phyloP scores from a whole-genome alignment of 1,140 invertebrate genomes.

The Brachionus koreanus region DNA sequence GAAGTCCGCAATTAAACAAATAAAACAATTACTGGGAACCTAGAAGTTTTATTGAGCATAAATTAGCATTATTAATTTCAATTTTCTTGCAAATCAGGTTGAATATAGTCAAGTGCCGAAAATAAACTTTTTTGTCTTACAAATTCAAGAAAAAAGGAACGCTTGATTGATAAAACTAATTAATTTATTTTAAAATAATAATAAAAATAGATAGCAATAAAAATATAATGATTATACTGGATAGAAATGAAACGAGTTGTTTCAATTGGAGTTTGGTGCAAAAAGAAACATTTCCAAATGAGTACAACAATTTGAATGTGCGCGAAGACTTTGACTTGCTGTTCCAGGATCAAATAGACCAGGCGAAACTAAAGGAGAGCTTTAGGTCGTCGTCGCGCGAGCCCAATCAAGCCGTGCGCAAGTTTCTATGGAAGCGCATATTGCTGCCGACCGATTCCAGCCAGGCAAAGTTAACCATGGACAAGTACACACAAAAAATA shows the following conservation, averaged over 20 bases:
- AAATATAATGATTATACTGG: neutral
- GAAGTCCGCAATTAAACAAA: neutral
- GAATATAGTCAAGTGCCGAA: neutral
- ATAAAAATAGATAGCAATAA: neutral
- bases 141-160: neutral
- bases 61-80: neutral
- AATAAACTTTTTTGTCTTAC: neutral
- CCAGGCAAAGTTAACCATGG: neutral
- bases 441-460: neutral
- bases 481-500: slow-evolving; percentile 33
- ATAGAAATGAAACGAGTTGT: neutral
- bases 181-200: neutral
- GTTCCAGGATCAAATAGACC: slow-evolving; percentile 15
- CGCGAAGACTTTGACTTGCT: slow-evolving; percentile 18
- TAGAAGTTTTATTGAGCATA: neutral
- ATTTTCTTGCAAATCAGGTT: neutral
- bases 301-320: neutral
- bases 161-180: neutral
- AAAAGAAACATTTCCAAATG: neutral
- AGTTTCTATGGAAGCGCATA: slow-evolving; percentile 40
- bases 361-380: neutral
- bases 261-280: slow-evolving; percentile 11
- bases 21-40: neutral
- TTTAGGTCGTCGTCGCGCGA: neutral
- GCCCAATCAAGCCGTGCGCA: slow-evolving; percentile 23